Evolutionary conservation across 1,140 invertebrate species (phyloP).

Genomic region (Goniozus legneri): DNA sequence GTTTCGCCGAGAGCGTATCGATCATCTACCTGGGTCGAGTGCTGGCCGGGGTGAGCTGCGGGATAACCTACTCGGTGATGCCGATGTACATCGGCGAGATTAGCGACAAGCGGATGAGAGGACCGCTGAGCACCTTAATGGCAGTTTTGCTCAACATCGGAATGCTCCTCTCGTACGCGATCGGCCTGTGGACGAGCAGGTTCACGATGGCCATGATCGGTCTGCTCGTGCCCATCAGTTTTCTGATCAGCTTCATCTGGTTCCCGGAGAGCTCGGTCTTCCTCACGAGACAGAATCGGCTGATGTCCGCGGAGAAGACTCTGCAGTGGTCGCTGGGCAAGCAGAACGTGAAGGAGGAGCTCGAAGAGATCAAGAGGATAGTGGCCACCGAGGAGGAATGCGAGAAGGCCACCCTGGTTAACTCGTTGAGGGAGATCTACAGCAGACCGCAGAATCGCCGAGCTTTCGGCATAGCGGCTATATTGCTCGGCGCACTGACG

Average conservation of each 20-base stretch:
- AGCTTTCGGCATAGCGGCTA: conserved; percentile 69
- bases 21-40: conserved; percentile 51
- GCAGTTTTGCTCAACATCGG: conserved; percentile 60
- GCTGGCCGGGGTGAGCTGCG: conserved; percentile 50
- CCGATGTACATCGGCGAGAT: conserved; percentile 64
- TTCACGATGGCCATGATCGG: conserved; percentile 45
- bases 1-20: conserved; percentile 34
- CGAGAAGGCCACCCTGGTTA: conserved; percentile 32
- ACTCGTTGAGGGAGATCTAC: conserved; percentile 54
- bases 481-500: conserved; percentile 77
- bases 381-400: conserved; percentile 55
- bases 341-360: conserved; percentile 54
- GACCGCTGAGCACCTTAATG: conserved; percentile 55
- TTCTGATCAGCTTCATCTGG: conserved; percentile 50
- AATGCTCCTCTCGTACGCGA: conserved; percentile 55
- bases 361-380: conserved; percentile 61
- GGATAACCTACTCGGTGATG: conserved; percentile 51
- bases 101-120: conserved; percentile 57
- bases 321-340: conserved; percentile 64
- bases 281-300: conserved; percentile 42
- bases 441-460: conserved; percentile 59
- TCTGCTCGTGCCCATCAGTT: conserved; percentile 49
- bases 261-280: conserved; percentile 54
- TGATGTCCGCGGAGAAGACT: conserved; percentile 55
- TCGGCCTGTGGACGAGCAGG: conserved; percentile 48